Base-by-base conservation (phyloP, 1,140 invertebrate species). In the Pygmarrhopalites habei region DNA sequence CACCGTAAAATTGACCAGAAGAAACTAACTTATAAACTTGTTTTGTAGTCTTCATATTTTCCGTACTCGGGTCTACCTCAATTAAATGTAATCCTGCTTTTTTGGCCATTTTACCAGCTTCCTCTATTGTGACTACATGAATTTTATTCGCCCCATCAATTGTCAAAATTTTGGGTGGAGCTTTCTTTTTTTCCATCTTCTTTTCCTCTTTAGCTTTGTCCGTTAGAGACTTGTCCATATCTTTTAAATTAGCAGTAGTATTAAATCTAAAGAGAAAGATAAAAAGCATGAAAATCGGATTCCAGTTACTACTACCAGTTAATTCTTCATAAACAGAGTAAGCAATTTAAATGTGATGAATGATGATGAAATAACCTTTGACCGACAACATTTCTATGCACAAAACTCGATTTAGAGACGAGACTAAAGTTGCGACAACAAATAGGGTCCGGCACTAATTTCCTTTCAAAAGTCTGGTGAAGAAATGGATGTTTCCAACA, bases 61-160 rank as follows among this genome's bases (percentile, higher is more conserved):
- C 60, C n/a, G 1, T 4, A 7, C 26, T 17, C 12, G n/a, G 14
- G 23, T 51, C 39, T 19, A 61, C 47, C 47, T 58, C 52, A 23
- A 58, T 26, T 19, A 70, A 28, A 2, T 59, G 21, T 7, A 65
- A 28, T 2, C 44, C 35, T 25, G 51, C 58, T 23, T 63, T 70
- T 28, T 65, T 65, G 0, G 68, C 68, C 10, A 70, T 30, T 62
- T 63, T 66, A n/a, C 63, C 47, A n/a, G 68, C 68, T 46, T 70
- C 68, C n/a, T 58, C 62, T 14, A 70, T 44, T 17, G 64, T 65
- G 2, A 61, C 30, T 2, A 52, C 35, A 3, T 53, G 19, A 0
- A 64, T 47, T 15, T 19, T 47, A 0, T 51, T 41, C 4, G 17
- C 62, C 29, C 67, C 68, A 10, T 29, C 39, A 15, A 67, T 25